These are phyloP conservation scores for Epicampocera succincta DNA, from an alignment of 2,888 invertebrate species.

Conservation along the genomic window DNA sequence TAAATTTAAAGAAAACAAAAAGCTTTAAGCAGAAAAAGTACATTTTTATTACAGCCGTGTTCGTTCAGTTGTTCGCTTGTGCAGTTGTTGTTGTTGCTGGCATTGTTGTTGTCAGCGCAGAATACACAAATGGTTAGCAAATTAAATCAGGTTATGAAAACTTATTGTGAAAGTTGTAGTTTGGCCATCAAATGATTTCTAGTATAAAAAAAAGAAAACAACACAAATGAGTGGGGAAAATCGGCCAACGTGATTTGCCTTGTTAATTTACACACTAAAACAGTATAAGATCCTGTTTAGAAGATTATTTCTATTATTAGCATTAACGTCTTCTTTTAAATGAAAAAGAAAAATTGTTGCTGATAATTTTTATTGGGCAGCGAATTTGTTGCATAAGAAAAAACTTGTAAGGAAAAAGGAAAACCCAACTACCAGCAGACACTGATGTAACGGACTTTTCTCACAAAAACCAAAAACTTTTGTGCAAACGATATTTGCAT, in stretches of 20 bases:
- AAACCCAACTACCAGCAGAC: background rate
- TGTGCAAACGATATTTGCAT: slow-evolving; percentile 44
- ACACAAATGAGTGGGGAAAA: slow-evolving; percentile 52
- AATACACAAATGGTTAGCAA: slow-evolving; percentile 46
- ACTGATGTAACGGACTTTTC: background rate
- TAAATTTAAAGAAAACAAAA: slow-evolving; percentile 57
- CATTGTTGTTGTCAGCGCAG: background rate
- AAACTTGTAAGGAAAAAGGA: background rate
- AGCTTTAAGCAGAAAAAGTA: slow-evolving; percentile 54
- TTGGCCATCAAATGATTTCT: slow-evolving; percentile 57
- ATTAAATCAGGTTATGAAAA: slow-evolving; percentile 70
- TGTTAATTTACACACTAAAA: slow-evolving; percentile 24
- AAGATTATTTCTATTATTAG: slow-evolving; percentile 44
- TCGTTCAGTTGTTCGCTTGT: background rate
- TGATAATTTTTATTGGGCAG: background rate
- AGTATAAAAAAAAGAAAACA: slow-evolving; percentile 25
- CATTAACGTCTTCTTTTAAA: background rate
- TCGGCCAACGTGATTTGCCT: slow-evolving; percentile 52
- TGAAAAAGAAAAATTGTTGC: background rate
- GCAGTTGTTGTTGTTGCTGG: background rate
- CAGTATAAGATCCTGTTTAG: slow-evolving; percentile 57
- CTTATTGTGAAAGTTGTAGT: slow-evolving; percentile 68
- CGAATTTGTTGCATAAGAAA: background rate
- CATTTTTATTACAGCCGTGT: slow-evolving; percentile 6
- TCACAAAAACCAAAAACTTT: slow-evolving; percentile 21